Evolutionary conservation across 1,140 invertebrate genomes (phyloP).

Genomic region (Drosophila erecta): DNA sequence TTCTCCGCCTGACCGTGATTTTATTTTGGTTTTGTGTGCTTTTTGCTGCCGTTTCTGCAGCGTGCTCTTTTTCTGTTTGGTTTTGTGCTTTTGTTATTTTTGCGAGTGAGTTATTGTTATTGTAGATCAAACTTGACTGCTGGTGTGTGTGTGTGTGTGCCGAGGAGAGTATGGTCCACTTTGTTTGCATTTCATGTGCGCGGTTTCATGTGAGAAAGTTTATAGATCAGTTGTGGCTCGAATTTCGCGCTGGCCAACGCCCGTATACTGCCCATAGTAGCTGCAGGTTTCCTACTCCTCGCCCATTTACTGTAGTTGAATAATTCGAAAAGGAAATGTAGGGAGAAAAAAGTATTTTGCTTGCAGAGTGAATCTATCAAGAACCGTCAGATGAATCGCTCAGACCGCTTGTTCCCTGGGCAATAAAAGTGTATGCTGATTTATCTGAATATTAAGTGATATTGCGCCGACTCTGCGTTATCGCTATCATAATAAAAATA

Average conservation of each 20-base stretch:
- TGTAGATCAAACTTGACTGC: slow-evolving; percentile 38
- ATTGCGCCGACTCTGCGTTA: too few species aligned
- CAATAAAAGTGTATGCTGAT: too few species aligned
- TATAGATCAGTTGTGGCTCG: slow-evolving; percentile 21
- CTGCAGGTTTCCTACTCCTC: slow-evolving; percentile 38
- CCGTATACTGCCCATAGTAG: slow-evolving; percentile 22
- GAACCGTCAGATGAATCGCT: too few species aligned
- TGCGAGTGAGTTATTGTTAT: slow-evolving; percentile 54
- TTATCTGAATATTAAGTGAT: too few species aligned
- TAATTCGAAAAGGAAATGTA: slow-evolving; percentile 1
- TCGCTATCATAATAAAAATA: too few species aligned
- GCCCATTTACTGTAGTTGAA: slow-evolving; percentile 61
- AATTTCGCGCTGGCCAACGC: slow-evolving; percentile 17
- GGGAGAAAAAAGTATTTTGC: neutral
- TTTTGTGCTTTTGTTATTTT: slow-evolving; percentile 25
- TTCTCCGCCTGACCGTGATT: slow-evolving; percentile 69
- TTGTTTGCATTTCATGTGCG: slow-evolving; percentile 59
- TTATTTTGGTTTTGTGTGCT: slow-evolving; percentile 57
- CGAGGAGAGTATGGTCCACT: slow-evolving; percentile 43
- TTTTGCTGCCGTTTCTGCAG: slow-evolving; percentile 45
- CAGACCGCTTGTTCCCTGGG: too few species aligned
- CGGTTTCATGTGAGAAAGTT: slow-evolving; percentile 49
- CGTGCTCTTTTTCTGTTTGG: slow-evolving; percentile 18
- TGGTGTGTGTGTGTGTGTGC: slow-evolving; percentile 22
- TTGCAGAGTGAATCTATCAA: too few species aligned